Base-by-base conservation (phyloP, 2,113 vertebrate genomes). In the Sakesphorus luctuosus region DNA sequence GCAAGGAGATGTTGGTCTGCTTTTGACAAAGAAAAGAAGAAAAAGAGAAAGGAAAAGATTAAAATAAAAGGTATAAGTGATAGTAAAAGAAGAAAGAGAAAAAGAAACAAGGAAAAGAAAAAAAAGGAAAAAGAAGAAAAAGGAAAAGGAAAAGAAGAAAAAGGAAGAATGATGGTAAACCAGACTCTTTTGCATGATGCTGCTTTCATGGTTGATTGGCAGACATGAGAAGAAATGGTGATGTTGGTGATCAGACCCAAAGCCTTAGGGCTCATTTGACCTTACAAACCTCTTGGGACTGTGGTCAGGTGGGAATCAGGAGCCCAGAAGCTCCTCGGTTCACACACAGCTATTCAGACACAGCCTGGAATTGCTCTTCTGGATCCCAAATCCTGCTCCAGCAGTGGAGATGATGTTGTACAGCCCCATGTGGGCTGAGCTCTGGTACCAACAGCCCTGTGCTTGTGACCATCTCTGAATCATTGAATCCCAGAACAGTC, bases 141-240 rank as follows among this genome's bases (percentile, higher is more conserved):
- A 40, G 1, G 8, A 14, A 8, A 18, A 7, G 9, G 2, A 8
- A 2, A 6, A 25, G 6, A 16, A 3, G 1, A 11, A 31, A 59
- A 47, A 56, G 2, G 15, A 65, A 61, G 33, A 26, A 36, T 23
- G 43, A 25, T n/a, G 17, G 36, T 3, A 67, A 20, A 33, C 26
- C 20, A 21, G 13, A 40, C 3, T 4, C 14, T 53, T 55, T 13
- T 46, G 11, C 33, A 35, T 8, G 40, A 29, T 19, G 28, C 21
- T 40, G 26, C 33, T 75, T 55, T 40, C 56, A 15, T 3, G 24
- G 46, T 33, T 40, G 11, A 33, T 40, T 77, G 74, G 31, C 31
- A 67, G 19, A 24, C 23, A 10, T 3, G 44, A 62, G 61, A 62
- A 65, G 55, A 74, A 61, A 8, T 36, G 40, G 8, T 44, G 43